Evolutionary conservation across 2,113 vertebrate genomes (phyloP).

Genomic region (Halichoerus grypus): DNA sequence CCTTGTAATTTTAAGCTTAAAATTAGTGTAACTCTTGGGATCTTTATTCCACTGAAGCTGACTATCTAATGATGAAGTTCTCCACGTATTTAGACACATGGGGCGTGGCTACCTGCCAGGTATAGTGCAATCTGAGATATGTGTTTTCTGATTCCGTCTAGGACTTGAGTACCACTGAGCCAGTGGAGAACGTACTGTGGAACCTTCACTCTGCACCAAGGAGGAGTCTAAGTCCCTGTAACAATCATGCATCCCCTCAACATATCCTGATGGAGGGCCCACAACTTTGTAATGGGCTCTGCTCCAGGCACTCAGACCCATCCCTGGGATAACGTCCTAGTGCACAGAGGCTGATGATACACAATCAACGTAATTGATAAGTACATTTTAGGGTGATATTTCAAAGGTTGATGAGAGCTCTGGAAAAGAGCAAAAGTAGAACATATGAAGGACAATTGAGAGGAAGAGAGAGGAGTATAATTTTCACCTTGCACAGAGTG

Average conservation of each 20-base stretch:
- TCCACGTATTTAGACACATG: too few relatives aligned
- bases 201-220: too few relatives aligned
- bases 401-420: not conserved
- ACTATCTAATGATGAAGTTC: not conserved
- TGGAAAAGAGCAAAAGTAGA: not conserved
- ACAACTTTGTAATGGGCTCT: rapidly evolving
- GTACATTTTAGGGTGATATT: not conserved
- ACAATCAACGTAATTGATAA: rapidly evolving
- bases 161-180: not conserved
- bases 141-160: not conserved
- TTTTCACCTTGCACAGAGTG: not conserved
- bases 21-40: not conserved
- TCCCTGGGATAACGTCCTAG: rapidly evolving
- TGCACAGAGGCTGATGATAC: rapidly evolving
- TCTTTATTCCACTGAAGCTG: not conserved
- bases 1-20: not conserved
- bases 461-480: not conserved
- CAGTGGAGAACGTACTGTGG: rapidly evolving
- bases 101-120: not conserved
- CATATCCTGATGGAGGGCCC: not conserved
- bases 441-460: rapidly evolving
- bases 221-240: too few relatives aligned
- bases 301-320: not conserved
- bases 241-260: rapidly evolving
- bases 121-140: not conserved